Conservation (phyloP, 2,797 vertebrate species). For the Acanthurus lineatus region DNA sequence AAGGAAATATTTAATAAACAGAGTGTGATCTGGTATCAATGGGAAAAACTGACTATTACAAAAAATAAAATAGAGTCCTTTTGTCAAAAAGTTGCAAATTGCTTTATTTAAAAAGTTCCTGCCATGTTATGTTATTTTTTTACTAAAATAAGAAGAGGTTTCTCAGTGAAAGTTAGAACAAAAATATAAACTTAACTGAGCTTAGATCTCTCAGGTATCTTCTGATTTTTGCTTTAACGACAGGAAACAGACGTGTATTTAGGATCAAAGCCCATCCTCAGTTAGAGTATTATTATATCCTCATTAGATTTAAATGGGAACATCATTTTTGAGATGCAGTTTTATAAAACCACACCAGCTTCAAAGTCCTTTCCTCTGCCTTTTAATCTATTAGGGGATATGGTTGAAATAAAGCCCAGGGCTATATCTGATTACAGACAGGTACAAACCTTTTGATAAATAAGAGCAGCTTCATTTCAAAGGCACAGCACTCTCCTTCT, state of each 20-base stretch:
- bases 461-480: constrained; percentile 30
- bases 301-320: background rate
- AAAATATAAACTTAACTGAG: background rate
- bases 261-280: constrained; percentile 29
- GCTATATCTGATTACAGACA: constrained; percentile 54
- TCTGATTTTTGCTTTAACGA: constrained; percentile 6
- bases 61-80: background rate
- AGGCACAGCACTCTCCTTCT: background rate
- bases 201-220: background rate
- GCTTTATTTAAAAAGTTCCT: background rate
- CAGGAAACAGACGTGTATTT: background rate
- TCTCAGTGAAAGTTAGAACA: constrained; percentile 2
- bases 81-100: background rate
- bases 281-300: constrained; percentile 6
- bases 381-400: constrained; percentile 30
- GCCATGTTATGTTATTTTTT: background rate
- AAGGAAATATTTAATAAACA: background rate
- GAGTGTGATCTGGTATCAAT: background rate
- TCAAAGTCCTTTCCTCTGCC: constrained; percentile 45
- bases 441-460: constrained; percentile 24
- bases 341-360: constrained; percentile 5
- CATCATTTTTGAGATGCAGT: background rate
- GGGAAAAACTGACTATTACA: background rate
- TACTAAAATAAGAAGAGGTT: background rate
- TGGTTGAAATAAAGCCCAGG: constrained; percentile 5